Evolutionary conservation across 2,113 vertebrate species (phyloP).

Genomic region (Sinocyclocheilus maitianheensis): DNA sequence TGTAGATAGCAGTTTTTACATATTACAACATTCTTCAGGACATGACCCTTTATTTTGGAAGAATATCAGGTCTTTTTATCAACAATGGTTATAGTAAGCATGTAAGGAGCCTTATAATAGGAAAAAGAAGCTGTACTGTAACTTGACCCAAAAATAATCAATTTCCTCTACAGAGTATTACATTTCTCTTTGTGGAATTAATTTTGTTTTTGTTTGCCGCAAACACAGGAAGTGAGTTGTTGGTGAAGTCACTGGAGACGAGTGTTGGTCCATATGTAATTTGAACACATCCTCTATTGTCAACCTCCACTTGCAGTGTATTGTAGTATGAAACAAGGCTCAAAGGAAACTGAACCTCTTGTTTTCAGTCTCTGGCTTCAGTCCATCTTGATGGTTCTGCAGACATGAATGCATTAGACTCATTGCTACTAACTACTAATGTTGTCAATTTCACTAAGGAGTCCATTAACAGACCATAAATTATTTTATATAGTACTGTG

Average conservation of each 20-base stretch:
- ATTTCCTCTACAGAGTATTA: neutral
- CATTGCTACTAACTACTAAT: neutral
- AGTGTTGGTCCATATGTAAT: conserved; percentile 30
- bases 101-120: neutral
- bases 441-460: neutral
- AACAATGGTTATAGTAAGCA: neutral
- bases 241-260: conserved; percentile 2
- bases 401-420: conserved; percentile 14
- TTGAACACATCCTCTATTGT: conserved; percentile 27
- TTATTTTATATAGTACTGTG: neutral
- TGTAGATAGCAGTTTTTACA: neutral
- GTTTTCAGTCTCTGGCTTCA: conserved; percentile 16
- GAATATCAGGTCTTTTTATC: neutral
- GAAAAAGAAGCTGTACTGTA: neutral
- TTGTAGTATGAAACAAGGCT: neutral
- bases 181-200: neutral
- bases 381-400: conserved; percentile 13
- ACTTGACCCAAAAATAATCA: neutral
- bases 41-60: neutral
- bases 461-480: neutral
- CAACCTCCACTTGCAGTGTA: neutral
- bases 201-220: neutral
- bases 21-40: neutral
- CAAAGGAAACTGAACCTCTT: conserved; percentile 6
- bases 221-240: conserved; percentile 6